Base-by-base conservation (phyloP, 1,140 invertebrate genomes). In the Cotesia glomerata region DNA sequence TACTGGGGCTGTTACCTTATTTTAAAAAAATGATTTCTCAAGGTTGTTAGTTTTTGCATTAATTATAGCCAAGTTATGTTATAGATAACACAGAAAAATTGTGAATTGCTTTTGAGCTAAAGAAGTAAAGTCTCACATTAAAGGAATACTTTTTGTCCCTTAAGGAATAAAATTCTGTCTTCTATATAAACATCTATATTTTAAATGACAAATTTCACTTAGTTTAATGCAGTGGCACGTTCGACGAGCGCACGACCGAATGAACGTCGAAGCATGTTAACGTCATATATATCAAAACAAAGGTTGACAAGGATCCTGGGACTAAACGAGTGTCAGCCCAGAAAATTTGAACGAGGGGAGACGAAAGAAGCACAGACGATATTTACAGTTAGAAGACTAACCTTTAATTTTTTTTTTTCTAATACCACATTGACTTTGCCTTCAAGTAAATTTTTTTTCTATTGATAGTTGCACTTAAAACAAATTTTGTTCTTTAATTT, bases 271-370 rank as follows among this genome's bases (percentile, higher is more conserved):
- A 72, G 74, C 73, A 73, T 72, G 76, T 79, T 76, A 77, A 77
- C 75, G 72, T 77, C 74, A 66, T 75, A 75, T 79, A 79, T 78
- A 79, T 79, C 78, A 78, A 78, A 79, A 78, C 78, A 78, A 78
- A 78, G 63, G 64, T 61, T 59, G 64, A 49, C 49, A 56, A 35
- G 58, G 65, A 63, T 58, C 36, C 14, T 70, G 62, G 36, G 62
- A 52, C 13, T n/a, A 65, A 9, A 69, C 49, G 68, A 74, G 78
- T 69, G 78, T 71, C 49, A 68, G 71, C 32, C 67, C 69, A 72
- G 75, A 78, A 79, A 74, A 74, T 73, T 73, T 73, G 74, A 61
- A 54, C 61, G 69, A 75, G 49, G 65, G 65, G 65, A 67, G 51
- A 54, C 45, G 69, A 69, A 45, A 49, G 51, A 51, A 59, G 32